Conservation (phyloP, 2,113 vertebrate species). For the Vanacampus margaritifer region DNA sequence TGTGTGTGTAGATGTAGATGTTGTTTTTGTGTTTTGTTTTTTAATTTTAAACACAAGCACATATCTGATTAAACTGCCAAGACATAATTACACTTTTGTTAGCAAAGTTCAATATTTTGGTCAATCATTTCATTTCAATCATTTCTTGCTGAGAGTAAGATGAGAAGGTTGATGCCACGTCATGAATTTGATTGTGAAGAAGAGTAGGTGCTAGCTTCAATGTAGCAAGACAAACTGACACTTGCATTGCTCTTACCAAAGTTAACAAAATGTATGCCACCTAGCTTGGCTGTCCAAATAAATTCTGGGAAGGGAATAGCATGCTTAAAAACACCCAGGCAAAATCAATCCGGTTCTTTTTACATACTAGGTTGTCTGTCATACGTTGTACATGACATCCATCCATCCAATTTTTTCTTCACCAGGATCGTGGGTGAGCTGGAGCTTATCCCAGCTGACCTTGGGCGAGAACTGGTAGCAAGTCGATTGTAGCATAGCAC, state of each 20-base stretch:
- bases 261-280: neutral
- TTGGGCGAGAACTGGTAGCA: neutral
- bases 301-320: neutral
- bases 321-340: neutral
- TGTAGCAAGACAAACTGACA: neutral
- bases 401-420: neutral
- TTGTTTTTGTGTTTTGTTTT: constrained; percentile 24
- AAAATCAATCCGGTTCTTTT: neutral
- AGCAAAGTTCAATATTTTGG: constrained; percentile 20
- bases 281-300: neutral
- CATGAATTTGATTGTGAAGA: neutral
- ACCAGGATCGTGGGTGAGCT: neutral
- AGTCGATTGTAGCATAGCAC: neutral
- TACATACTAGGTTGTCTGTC: neutral
- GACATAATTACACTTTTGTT: constrained; percentile 22
- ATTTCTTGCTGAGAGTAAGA: neutral
- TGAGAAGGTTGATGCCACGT: neutral
- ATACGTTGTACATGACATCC: neutral
- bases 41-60: constrained; percentile 45
- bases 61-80: constrained; percentile 32
- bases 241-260: neutral
- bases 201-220: neutral
- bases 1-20: constrained; percentile 7
- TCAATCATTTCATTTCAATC: neutral
- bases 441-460: neutral